Conservation (phyloP, 2,888 invertebrate genomes). For the Drosophila neonasuta region DNA sequence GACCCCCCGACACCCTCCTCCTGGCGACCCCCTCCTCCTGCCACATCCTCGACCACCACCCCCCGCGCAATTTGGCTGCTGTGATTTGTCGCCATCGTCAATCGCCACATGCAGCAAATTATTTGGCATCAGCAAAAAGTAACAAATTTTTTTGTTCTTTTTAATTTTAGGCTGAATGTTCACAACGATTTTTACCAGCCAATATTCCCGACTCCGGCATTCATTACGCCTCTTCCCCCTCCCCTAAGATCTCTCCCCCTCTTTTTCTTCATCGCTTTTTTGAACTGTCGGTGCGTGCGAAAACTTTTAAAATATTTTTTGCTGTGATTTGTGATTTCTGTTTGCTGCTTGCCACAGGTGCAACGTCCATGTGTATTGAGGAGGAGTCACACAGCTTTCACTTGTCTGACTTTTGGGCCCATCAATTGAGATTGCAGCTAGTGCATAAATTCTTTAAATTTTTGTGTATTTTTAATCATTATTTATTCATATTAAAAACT, state of each 20-base stretch:
- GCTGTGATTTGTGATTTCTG: constrained; percentile 33
- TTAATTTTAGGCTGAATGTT: constrained; percentile 66
- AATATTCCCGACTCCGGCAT: constrained; percentile 26
- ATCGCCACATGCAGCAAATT: constrained; percentile 67
- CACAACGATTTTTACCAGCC: constrained; percentile 30
- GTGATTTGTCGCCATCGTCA: constrained; percentile 59
- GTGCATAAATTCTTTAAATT: not conserved
- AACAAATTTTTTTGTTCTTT: constrained; percentile 51
- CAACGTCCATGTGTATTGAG: constrained; percentile 11
- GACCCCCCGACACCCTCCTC: constrained; percentile 9
- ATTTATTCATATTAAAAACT: not conserved
- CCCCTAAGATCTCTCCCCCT: constrained; percentile 16
- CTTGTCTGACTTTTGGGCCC: constrained; percentile 10
- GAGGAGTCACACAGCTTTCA: constrained; percentile 17
- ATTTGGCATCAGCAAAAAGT: constrained; percentile 59
- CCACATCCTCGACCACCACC: not conserved
- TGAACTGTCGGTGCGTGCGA: constrained; percentile 46
- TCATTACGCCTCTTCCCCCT: constrained; percentile 30
- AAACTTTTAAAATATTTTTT: constrained; percentile 51
- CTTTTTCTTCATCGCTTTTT: not conserved
- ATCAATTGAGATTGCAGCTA: not conserved
- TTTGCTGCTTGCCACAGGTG: constrained; percentile 39
- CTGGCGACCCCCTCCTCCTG: not conserved
- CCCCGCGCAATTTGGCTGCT: constrained; percentile 22
- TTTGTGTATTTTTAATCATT: not conserved